These are phyloP conservation scores for Aegotheles bennettii DNA, from an alignment of 2,113 vertebrate species.

Conservation along the genomic window DNA sequence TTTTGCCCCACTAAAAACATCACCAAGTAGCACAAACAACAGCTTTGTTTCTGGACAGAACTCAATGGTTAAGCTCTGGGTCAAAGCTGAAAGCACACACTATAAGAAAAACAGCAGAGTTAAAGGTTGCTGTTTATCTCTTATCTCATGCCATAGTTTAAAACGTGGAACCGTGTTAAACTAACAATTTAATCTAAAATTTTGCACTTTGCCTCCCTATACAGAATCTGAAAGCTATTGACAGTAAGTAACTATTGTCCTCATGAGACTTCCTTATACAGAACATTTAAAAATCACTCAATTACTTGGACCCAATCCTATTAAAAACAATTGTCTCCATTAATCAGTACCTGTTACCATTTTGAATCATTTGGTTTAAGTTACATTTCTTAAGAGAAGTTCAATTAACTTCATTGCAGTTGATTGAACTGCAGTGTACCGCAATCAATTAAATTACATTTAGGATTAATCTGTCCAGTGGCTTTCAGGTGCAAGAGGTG, in stretches of 20 bases:
- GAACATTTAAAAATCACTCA: background rate
- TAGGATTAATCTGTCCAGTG: background rate
- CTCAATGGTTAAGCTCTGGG: background rate
- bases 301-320: background rate
- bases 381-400: conserved; percentile 12
- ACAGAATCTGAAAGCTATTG: background rate
- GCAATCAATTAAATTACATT: conserved; percentile 46
- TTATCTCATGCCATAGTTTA: background rate
- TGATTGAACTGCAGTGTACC: conserved; percentile 6
- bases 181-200: background rate
- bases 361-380: conserved; percentile 1
- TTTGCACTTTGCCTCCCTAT: background rate
- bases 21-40: background rate
- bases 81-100: background rate
- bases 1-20: background rate
- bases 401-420: conserved; percentile 57
- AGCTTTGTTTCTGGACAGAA: background rate
- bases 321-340: conserved; percentile 48
- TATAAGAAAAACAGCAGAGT: background rate
- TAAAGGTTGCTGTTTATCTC: background rate
- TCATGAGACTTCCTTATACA: background rate
- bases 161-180: background rate
- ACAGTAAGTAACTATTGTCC: background rate
- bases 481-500: conserved; percentile 23
- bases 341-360: conserved; percentile 29